A percentile compares a stretch with the other conserved stretches of the same genome.
phyloP scores from a whole-genome alignment of 2,113 vertebrate species.

The Cryptoleucopteryx plumbea region DNA sequence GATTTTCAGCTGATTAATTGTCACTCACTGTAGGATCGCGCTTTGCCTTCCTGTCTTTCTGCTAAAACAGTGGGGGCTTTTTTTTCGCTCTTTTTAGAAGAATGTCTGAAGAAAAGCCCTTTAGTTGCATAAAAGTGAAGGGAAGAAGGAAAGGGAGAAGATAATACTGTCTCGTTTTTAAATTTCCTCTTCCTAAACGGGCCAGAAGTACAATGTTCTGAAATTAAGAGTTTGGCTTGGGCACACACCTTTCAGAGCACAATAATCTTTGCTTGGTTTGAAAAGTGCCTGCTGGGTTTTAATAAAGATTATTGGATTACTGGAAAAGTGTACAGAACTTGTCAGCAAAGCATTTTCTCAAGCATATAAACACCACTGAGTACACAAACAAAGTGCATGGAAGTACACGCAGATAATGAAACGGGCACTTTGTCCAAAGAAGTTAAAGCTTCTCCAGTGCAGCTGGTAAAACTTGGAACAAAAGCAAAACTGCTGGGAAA shows the following conservation, averaged over 20 bases:
- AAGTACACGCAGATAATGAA: background rate
- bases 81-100: background rate
- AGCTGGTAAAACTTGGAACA: background rate
- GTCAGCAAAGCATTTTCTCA: background rate
- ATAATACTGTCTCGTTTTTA: background rate
- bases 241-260: fast-evolving
- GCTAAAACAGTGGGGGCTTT: background rate
- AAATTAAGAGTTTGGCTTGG: background rate
- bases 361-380: background rate
- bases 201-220: background rate
- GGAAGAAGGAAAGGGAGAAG: background rate
- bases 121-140: background rate
- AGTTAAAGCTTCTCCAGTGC: background rate
- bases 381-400: background rate
- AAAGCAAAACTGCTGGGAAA: background rate
- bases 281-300: background rate
- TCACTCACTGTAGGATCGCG: fast-evolving
- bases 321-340: background rate
- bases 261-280: background rate
- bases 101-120: background rate
- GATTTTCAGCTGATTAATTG: background rate
- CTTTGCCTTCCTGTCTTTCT: background rate
- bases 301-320: background rate
- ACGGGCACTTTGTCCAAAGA: background rate
- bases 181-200: background rate